Percentiles rank a stretch among this genome's conserved stretches.
Conservation (phyloP, 2,888 invertebrate species). For the Dastarcus helophoroides region DNA sequence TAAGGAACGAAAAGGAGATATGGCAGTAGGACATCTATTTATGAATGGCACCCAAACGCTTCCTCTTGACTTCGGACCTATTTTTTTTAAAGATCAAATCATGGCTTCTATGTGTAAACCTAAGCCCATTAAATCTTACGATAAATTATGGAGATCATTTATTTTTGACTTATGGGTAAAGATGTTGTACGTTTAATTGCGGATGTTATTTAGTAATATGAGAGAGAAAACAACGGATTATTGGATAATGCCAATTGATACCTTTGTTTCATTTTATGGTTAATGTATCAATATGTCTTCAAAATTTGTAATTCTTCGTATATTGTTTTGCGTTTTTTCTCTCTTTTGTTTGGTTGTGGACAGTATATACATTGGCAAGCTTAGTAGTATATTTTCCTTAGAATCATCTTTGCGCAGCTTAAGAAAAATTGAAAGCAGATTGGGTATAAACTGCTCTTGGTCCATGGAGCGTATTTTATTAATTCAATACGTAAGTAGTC, state of each 20-base stretch:
- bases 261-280: neutral
- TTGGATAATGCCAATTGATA: too few species aligned
- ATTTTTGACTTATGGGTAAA: neutral
- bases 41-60: too few species aligned
- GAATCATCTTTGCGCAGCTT: neutral
- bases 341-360: neutral
- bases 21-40: slow-evolving; percentile 1
- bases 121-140: neutral
- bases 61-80: neutral
- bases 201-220: neutral
- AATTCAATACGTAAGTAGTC: too few species aligned
- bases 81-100: neutral
- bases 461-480: neutral
- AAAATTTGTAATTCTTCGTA: neutral
- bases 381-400: neutral
- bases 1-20: neutral
- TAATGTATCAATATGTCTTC: neutral
- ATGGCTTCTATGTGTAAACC: neutral
- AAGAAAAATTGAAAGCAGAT: too few species aligned
- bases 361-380: neutral
- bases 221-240: neutral
- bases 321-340: neutral
- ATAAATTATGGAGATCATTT: neutral
- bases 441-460: neutral
- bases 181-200: neutral